Percentiles rank a stretch among this genome's conserved stretches.
Conservation (phyloP, 2,797 vertebrate genomes). For the Mastacembelus armatus region DNA sequence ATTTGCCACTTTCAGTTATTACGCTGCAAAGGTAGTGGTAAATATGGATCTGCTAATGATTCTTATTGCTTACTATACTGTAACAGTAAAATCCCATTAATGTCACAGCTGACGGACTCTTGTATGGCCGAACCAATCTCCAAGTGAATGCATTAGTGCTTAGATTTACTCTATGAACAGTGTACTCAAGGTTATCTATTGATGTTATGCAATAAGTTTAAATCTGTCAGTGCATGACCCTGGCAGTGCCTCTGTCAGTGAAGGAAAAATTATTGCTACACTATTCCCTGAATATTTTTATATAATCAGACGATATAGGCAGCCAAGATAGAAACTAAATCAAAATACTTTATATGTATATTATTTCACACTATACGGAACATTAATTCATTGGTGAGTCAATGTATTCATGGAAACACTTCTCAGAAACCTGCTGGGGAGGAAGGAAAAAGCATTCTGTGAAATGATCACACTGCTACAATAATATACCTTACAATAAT, state of each 20-base stretch:
- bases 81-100: constrained; percentile 34
- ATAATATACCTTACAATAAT: constrained; percentile 60
- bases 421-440: constrained; percentile 31
- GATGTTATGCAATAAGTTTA: constrained; percentile 47
- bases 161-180: constrained; percentile 31
- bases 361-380: constrained; percentile 19
- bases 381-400: constrained; percentile 33
- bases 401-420: constrained; percentile 25
- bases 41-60: constrained; percentile 25
- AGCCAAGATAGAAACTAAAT: constrained; percentile 3
- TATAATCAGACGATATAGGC: constrained; percentile 7
- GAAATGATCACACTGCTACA: constrained; percentile 61
- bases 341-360: constrained; percentile 19
- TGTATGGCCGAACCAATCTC: constrained; percentile 11
- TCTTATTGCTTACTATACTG: background rate
- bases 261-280: constrained; percentile 6
- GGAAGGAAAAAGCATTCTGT: constrained; percentile 41
- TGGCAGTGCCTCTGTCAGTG: background rate
- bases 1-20: constrained; percentile 5
- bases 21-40: background rate
- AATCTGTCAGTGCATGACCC: constrained; percentile 20
- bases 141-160: constrained; percentile 41
- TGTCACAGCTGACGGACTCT: constrained; percentile 15
- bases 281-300: constrained; percentile 13
- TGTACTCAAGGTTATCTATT: constrained; percentile 33